Conservation (phyloP, 1,140 invertebrate species). For the Oryzaephilus surinamensis region DNA sequence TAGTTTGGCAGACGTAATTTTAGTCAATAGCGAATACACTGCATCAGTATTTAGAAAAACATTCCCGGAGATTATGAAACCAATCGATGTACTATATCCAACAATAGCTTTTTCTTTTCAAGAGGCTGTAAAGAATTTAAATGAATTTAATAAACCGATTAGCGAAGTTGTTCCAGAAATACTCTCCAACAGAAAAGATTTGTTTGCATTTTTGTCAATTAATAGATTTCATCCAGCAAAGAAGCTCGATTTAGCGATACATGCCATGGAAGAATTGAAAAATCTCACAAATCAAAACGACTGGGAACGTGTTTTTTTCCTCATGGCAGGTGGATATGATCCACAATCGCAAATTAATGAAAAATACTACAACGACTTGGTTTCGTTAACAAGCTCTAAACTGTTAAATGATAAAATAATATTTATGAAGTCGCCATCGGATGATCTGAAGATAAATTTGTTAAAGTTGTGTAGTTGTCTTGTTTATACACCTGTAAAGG, state of each 20-base stretch:
- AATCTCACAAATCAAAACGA: conserved; percentile 39
- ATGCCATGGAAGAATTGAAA: conserved; percentile 61
- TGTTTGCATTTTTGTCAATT: conserved; percentile 78
- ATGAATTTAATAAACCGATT: no score
- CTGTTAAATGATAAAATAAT: conserved; percentile 69
- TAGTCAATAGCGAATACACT: conserved; percentile 95
- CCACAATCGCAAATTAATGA: conserved; percentile 80
- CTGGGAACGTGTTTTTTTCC: conserved; percentile 61
- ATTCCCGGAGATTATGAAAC: conserved; percentile 54
- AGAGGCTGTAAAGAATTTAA: conserved; percentile 15
- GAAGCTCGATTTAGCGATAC: conserved; percentile 74
- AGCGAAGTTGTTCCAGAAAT: conserved; percentile 26
- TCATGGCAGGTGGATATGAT: conserved; percentile 98
- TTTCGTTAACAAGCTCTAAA: conserved; percentile 47
- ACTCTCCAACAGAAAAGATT: conserved; percentile 36
- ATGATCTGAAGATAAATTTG: conserved; percentile 72
- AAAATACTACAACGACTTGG: conserved; percentile 61
- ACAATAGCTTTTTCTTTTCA: conserved; percentile 50
- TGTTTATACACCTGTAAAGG: conserved; percentile 91
- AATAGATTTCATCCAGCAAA: conserved; percentile 98
- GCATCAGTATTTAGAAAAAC: conserved; percentile 72
- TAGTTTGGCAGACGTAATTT: conserved; percentile 68
- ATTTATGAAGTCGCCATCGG: conserved; percentile 79
- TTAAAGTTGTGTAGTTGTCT: conserved; percentile 65
- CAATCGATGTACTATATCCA: conserved; percentile 85